These are phyloP conservation scores for Actinia equina DNA, from an alignment of 64 coral and sea anemone species.

Conservation along the genomic window DNA sequence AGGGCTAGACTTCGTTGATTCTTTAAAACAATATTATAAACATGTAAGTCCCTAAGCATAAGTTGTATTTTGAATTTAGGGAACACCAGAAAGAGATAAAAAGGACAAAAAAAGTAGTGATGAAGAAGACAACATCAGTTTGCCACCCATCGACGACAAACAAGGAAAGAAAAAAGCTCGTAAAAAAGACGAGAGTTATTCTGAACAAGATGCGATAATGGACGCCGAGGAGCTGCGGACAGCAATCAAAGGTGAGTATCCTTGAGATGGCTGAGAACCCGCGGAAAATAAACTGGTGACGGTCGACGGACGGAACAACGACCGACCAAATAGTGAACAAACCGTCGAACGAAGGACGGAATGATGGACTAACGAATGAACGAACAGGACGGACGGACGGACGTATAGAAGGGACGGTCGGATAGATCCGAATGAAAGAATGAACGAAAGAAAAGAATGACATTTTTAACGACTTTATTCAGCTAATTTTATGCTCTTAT, in stretches of 20 bases:
- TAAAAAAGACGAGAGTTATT: conserved; percentile 43
- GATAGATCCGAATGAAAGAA: too few species aligned
- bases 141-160: conserved; percentile 50
- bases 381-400: too few species aligned
- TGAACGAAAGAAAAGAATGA: too few species aligned
- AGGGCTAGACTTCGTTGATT: too few species aligned
- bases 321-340: too few species aligned
- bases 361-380: too few species aligned
- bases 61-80: not conserved
- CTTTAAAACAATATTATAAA: too few species aligned
- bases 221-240: conserved; percentile 49
- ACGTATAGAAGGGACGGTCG: too few species aligned
- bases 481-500: not conserved
- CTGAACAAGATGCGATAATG: conserved; percentile 50
- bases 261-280: not conserved
- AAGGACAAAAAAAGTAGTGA: conserved; percentile 31
- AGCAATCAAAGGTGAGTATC: conserved; percentile 63
- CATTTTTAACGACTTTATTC: too few species aligned
- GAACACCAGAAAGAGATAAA: conserved; percentile 15
- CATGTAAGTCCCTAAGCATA: too few species aligned
- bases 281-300: not conserved
- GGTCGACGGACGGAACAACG: too few species aligned
- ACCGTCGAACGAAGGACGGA: too few species aligned
- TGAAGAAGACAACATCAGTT: conserved; percentile 43
- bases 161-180: conserved; percentile 8